Evolutionary conservation across 2,797 vertebrate species (phyloP).

Genomic region (Orientallactaga sibirica): DNA sequence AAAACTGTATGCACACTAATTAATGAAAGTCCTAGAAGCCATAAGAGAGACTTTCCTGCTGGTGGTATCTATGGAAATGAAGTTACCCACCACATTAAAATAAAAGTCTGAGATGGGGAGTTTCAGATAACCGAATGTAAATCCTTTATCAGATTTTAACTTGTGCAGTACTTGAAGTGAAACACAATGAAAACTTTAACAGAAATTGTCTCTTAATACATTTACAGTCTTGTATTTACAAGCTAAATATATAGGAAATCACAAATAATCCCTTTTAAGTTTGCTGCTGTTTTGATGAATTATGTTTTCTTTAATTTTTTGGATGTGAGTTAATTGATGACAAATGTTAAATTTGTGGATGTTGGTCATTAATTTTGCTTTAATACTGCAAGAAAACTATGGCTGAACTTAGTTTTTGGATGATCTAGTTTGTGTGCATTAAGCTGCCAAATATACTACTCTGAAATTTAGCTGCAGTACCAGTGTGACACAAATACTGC

Average conservation of each 20-base stretch:
- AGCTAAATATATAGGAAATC: conserved; percentile 90
- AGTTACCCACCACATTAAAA: conserved; percentile 89
- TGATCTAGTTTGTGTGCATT: conserved; percentile 85
- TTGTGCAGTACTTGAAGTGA: conserved; percentile 92
- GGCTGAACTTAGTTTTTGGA: conserved; percentile 86
- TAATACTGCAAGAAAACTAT: conserved; percentile 88
- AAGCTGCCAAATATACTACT: conserved; percentile 82
- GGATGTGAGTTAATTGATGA: conserved; percentile 88
- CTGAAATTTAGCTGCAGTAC: conserved; percentile 75
- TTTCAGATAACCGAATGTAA: conserved; percentile 91
- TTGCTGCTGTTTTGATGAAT: conserved; percentile 90
- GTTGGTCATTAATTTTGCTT: conserved; percentile 88
- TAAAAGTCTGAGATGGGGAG: conserved; percentile 89
- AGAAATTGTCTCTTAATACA: conserved; percentile 90
- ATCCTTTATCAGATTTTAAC: conserved; percentile 90
- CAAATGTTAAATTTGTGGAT: conserved; percentile 88
- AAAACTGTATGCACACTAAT: conserved; percentile 97
- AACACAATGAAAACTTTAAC: conserved; percentile 91
- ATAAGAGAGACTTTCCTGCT: conserved; percentile 91
- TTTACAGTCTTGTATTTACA: conserved; percentile 91
- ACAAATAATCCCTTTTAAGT: conserved; percentile 91
- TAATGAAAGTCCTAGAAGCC: conserved; percentile 93
- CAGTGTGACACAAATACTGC: conserved; percentile 81
- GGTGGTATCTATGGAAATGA: conserved; percentile 86
- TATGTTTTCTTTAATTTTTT: conserved; percentile 89